These are phyloP conservation scores for Falco columbarius DNA, from an alignment of 2,797 vertebrate genomes.

Conservation along the genomic window DNA sequence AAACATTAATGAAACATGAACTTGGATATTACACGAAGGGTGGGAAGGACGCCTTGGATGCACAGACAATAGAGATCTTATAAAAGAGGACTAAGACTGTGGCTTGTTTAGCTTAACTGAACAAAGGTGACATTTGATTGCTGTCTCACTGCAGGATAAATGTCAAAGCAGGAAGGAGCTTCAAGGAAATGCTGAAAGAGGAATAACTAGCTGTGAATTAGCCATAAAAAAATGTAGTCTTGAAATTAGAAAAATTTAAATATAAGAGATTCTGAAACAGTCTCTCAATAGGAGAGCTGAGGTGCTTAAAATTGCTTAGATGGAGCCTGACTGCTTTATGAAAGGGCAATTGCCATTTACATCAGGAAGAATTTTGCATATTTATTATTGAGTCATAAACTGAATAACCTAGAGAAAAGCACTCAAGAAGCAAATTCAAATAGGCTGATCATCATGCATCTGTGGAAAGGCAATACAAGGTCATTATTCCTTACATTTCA, in stretches of 20 bases:
- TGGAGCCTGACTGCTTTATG: background rate
- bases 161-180: background rate
- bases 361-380: background rate
- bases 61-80: background rate
- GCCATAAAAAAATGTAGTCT: background rate
- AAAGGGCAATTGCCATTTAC: background rate
- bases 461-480: background rate
- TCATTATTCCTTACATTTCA: background rate
- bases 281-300: background rate
- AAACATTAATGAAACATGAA: constrained; percentile 59
- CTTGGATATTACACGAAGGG: background rate
- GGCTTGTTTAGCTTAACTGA: background rate
- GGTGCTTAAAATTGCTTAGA: background rate
- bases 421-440: background rate
- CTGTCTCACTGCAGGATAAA: background rate
- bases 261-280: background rate
- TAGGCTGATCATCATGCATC: background rate
- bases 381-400: background rate
- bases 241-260: background rate
- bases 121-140: background rate
- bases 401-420: background rate
- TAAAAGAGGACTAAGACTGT: background rate
- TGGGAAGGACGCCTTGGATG: background rate
- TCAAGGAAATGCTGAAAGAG: background rate
- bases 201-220: background rate